Evolutionary conservation across 1,140 invertebrate genomes (phyloP).

Genomic region (Magallana ariakensis): DNA sequence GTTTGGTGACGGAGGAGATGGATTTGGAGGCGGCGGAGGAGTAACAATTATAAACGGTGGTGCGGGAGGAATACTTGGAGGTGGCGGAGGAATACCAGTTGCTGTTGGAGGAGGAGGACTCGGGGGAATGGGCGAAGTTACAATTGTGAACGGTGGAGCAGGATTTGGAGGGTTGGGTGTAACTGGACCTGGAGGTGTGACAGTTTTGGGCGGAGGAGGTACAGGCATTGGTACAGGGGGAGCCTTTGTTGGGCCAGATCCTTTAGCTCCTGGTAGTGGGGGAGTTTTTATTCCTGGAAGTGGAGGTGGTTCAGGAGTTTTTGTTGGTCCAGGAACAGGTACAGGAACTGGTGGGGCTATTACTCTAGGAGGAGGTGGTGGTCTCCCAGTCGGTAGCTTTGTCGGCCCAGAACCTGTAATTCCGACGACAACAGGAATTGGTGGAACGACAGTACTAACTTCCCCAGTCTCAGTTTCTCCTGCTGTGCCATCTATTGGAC

Average conservation of each 20-base stretch:
- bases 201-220: background rate
- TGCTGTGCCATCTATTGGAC: background rate
- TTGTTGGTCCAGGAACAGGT: background rate
- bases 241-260: background rate
- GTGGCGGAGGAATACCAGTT: background rate
- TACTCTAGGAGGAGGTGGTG: background rate
- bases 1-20: background rate
- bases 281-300: background rate
- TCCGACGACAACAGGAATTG: background rate
- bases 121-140: background rate
- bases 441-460: background rate
- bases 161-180: background rate
- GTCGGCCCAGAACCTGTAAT: background rate
- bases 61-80: background rate
- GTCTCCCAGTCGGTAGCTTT: slow-evolving; percentile 6
- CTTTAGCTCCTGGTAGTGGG: background rate
- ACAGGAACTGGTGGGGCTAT: background rate
- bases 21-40: background rate
- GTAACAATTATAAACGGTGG: background rate
- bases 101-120: background rate
- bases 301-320: background rate
- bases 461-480: background rate
- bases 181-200: background rate
- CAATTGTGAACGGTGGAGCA: background rate
- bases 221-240: background rate